Evolutionary conservation across 2,888 invertebrate genomes (phyloP), one percentile per base, ranked within the genome.

Genomic region (Polydrusus pterygomalis): DNA sequence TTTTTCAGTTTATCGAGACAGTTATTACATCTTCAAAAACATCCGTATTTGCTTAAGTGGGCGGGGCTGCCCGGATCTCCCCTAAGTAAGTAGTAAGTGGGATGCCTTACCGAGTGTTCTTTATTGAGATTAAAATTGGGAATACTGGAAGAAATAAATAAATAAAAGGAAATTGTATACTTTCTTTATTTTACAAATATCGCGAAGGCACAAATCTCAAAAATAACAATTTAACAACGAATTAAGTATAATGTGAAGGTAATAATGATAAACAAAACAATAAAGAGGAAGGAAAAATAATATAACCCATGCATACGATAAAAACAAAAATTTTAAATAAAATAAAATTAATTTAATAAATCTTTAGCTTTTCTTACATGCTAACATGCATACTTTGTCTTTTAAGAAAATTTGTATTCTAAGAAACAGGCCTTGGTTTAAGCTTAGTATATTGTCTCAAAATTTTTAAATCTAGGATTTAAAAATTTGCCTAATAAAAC

Each of bases 141-240:
- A 34, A 6, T 34, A 9, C 8, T 7, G 7, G 7, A 8, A 34
- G 8, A 34, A 34, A 34, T 18, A 18, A 38, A 60, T 38, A 38
- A 60, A 60, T 3, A 10, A 60, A 60, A 58, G 11, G 2, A 38
- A 34, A 38, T 74, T 74, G 68, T 63, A 76, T 72, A 73, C 40
- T 74, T 76, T 74, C 62, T 85, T 85, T 84, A 84, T 85, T 85
- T 85, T 85, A 85, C 81, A 85, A 86, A 84, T 84, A 82, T 85
- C 80, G 85, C 85, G 81, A 86, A 86, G 86, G 86, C 85, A 85
- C 86, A 85, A 86, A 85, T 86, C 84, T 85, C 85, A 85, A 85
- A 84, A 84, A 83, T 84, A 85, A 85, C 84, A 83, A 85, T 82
- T 81, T 82, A 84, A 84, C 82, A 83, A 83, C 81, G 79, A 81